Base-by-base conservation (phyloP, 2,797 vertebrate genomes). In the Cuniculus paca region DNA sequence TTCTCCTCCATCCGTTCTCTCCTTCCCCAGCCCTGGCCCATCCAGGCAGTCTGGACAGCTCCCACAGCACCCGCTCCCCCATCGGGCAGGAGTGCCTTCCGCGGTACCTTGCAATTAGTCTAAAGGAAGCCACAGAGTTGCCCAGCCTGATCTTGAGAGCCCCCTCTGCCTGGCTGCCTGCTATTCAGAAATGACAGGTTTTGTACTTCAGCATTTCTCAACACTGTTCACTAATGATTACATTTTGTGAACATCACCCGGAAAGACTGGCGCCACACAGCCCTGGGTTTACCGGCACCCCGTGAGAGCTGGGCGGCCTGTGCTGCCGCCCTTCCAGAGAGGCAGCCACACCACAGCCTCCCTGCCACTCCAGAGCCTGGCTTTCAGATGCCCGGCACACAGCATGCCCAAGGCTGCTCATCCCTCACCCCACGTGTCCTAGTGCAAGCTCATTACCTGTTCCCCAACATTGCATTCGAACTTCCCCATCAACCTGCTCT, bases 31-130 rank as follows among this genome's bases (percentile, higher is more conserved):
- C 54, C 63, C 39, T 19, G 28, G 28, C 31, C 31, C 75, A 0
- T 6, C 16, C 16, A 0, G 16, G 45, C 45, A 45, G 12, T 68
- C 50, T n/a, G 77, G 80, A 89, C 90, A 89, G 91, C 94, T 58
- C 14, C 56, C 31, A 1, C 3, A 7, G 39, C 7, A 20, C 63
- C 92, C 26, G 14, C 0, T 9, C 28, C 95, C 52, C 2, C 10
- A 16, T 0, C 12, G 48, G n/a, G 77, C 52, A 79, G 70, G 26
- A 91, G 86, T 90, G 48, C 65, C 92, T 97, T 98, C 98, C 94
- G 42, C 88, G 91, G 78, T 19, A 36, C 82, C 8, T 97, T 98
- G 97, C 98, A 97, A 93, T 97, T 97, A 96, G 95, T 95, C 97
- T 95, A 95, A 88, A 97, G 95, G 95, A 82, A 96, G 88, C 54